These are phyloP conservation scores for Teleiodes luculella DNA, from an alignment of 2,888 invertebrate genomes.

Conservation along the genomic window DNA sequence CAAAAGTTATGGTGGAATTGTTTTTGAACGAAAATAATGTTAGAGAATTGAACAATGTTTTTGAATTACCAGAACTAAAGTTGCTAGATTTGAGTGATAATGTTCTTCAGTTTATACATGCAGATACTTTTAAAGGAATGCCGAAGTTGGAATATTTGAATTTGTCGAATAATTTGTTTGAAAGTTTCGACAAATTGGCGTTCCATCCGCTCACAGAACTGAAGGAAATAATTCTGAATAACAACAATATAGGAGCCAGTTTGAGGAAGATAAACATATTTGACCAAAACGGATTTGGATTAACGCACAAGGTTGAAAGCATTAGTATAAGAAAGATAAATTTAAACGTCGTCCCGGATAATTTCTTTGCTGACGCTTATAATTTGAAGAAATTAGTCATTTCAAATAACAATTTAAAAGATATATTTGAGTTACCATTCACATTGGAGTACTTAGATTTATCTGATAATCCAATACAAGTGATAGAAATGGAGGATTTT, in stretches of 20 bases:
- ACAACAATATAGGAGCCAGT: conserved; percentile 60
- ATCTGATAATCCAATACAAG: conserved; percentile 78
- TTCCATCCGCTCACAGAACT: conserved; percentile 60
- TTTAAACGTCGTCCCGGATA: conserved; percentile 49
- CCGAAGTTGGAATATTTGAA: conserved; percentile 63
- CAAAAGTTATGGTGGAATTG: conserved; percentile 44
- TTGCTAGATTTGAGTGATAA: conserved; percentile 65
- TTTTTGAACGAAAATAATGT: conserved; percentile 53
- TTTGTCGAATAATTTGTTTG: conserved; percentile 63
- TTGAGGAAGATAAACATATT: conserved; percentile 53
- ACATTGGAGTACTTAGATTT: conserved; percentile 79
- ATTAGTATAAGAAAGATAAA: conserved; percentile 55
- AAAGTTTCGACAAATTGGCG: conserved; percentile 49
- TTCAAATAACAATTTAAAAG: conserved; percentile 74
- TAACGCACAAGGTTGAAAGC: conserved; percentile 51
- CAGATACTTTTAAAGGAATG: conserved; percentile 53
- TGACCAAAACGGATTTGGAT: conserved; percentile 55
- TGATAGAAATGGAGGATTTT: conserved; percentile 70
- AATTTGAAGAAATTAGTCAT: conserved; percentile 66
- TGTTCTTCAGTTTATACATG: conserved; percentile 49
- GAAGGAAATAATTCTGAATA: conserved; percentile 60
- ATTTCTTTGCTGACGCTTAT: conserved; percentile 64
- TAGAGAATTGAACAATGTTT: conserved; percentile 43
- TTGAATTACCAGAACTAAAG: conserved; percentile 52
- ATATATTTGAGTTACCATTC: conserved; percentile 77